Evolutionary conservation across 2,797 vertebrate genomes (phyloP), one percentile per base, ranked within the genome.

Genomic region (Chelonia mydas): DNA sequence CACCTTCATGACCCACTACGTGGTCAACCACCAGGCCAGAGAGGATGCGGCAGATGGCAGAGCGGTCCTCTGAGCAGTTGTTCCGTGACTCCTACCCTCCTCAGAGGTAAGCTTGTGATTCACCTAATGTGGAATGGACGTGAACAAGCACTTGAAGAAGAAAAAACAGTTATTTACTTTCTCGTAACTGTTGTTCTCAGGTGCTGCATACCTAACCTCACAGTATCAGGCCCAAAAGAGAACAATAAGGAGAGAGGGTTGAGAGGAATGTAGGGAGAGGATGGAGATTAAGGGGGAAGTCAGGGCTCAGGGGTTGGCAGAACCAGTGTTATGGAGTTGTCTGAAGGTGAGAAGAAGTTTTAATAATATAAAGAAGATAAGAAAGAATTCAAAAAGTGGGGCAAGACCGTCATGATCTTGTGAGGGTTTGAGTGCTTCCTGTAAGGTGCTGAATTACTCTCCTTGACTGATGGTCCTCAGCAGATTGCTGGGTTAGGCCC

Each of bases 141-240:
- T 41, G 41, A 41, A 41, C 41, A 41, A 41, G 41, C 41, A 41
- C 41, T 41, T 41, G 41, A 41, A 41, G 41, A 41, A 41, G 41
- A 41, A 41, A 41, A 41, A 41, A 41, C 41, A 41, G 5, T 41
- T 41, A 41, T 5, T 41, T 41, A 41, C 41, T 41, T 41, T 41
- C 41, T 41, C 41, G 41, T 41, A 41, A 41, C 41, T 41, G 41
- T 41, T 41, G 41, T 41, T 41, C 84, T 90, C 79, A 88, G 93
- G 91, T 95, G 93, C 6, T 0, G 78, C 86, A 79, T 19, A 3
- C n/a, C 81, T 72, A 28, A 27, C 81, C 41, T 89, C 86, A 11
- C 89, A 92, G 89, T 86, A 95, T 88, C 89, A 28, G 95, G 88
- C 90, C 95, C 88, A 33, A 86, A 61, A 37, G 89, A 88, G 94